phyloP scores from a whole-genome alignment of 1,140 invertebrate genomes.

The Neodiprion fabricii region DNA sequence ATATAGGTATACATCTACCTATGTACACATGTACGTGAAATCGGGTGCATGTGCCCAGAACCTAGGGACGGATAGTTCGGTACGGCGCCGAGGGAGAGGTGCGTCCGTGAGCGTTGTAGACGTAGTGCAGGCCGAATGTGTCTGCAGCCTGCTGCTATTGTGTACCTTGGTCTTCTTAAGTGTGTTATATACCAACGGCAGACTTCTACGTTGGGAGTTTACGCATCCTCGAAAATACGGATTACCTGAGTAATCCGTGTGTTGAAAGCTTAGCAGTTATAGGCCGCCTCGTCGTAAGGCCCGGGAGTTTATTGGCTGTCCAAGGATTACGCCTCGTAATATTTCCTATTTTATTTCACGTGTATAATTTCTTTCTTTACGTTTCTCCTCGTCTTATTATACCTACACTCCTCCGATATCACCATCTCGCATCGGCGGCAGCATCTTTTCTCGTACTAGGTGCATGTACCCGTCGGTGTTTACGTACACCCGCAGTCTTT shows the following conservation, averaged over 20 bases:
- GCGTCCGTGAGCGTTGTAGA: not conserved
- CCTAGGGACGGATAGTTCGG: too few species aligned
- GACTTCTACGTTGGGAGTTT: not conserved
- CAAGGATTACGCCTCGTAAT: slow-evolving; percentile 5
- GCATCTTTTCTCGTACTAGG: too few species aligned
- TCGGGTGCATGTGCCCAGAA: not conserved
- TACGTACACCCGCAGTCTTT: not conserved
- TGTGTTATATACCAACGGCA: too few species aligned
- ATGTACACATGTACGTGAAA: not conserved
- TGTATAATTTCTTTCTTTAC: not conserved
- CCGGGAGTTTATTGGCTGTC: not conserved
- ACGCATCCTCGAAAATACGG: slow-evolving; percentile 4
- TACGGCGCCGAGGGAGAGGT: not conserved
- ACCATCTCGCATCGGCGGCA: too few species aligned
- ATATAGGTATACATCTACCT: not conserved
- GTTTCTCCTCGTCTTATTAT: not conserved
- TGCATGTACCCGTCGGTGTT: too few species aligned
- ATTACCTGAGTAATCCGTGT: slow-evolving; percentile 3
- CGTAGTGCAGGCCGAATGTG: too few species aligned
- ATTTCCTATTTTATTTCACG: not conserved
- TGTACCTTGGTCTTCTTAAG: too few species aligned
- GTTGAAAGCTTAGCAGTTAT: slow-evolving; percentile 2
- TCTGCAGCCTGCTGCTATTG: too few species aligned
- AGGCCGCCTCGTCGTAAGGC: not conserved
- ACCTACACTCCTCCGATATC: too few species aligned